phyloP scores from a whole-genome alignment of 2,888 invertebrate species.

The Pachydiplax longipennis region DNA sequence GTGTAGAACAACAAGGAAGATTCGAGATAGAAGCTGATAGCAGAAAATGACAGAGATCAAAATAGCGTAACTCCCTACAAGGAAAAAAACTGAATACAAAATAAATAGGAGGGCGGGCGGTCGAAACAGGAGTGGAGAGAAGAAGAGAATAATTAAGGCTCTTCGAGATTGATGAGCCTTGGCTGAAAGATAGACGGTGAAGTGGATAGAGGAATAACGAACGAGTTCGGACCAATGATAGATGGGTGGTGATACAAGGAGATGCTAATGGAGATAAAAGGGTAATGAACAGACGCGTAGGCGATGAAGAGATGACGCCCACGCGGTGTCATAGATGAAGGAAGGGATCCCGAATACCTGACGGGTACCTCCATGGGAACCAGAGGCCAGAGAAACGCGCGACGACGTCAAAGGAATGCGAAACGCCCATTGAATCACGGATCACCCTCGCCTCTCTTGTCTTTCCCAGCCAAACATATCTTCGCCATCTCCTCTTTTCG shows the following conservation, averaged over 20 bases:
- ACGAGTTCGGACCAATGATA: neutral
- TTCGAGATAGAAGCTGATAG: neutral
- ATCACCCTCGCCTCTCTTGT: neutral
- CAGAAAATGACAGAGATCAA: neutral
- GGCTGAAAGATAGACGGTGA: neutral
- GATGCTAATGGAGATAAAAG: conserved; percentile 27
- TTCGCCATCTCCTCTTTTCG: neutral
- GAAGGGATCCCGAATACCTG: conserved; percentile 15
- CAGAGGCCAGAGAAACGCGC: conserved; percentile 13
- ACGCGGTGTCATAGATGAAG: neutral
- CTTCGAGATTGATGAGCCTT: neutral
- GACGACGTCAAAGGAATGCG: conserved; percentile 32
- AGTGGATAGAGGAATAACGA: neutral
- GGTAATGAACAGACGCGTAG: neutral
- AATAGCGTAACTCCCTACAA: too few species aligned
- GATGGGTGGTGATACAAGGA: neutral
- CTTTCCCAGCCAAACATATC: neutral
- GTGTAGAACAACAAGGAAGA: too few species aligned
- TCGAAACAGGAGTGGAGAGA: neutral
- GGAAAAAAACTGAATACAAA: neutral
- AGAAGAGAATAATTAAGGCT: neutral
- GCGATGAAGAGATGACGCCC: neutral
- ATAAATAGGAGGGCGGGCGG: neutral
- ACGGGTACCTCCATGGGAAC: conserved; percentile 35
- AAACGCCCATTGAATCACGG: conserved; percentile 28